Evolutionary conservation across 2,888 invertebrate genomes (phyloP), one percentile per base, ranked within the genome.

Genomic region (Gonocerus acuteangulatus): DNA sequence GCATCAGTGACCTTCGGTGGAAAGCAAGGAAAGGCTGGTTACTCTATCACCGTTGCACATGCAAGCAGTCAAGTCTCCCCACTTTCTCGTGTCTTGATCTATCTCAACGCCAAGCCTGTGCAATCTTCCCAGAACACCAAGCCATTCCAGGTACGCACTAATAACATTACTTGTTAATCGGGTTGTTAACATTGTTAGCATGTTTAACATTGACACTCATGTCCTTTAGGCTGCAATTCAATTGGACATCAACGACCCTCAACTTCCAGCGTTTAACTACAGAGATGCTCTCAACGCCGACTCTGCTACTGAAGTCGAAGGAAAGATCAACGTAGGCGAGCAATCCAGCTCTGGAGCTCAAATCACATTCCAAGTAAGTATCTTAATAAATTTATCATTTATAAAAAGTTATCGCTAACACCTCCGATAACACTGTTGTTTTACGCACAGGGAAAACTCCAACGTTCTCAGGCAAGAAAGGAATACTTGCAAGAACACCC

Each of bases 1-100:
- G 65, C 81, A 0, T 77, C 79, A 32, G 70, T 82, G 16, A 73
- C 78, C 62, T 78, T 84, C 63, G 76, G 79, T 22, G 82, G 80
- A 18, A 15, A 39, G 9, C 71, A 77, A 39, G 75, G 77, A 66
- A 75, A 77, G 64, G 73, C 75, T n/a, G 74, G 79, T 63, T 80
- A 79, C 66, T 72, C 75, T 0, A 67, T 79, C 1, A 82, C 82
- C 3, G 73, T 77, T 13, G 82, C 81, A n/a, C 68, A 76, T 21
- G 80, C 79, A 22, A 70, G 72, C n/a, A 84, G 83, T 69, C 74
- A 76, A 2, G 77, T 80, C 1, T 80, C 83, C 68, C 73, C 77
- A 3, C 82, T 80, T 69, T 73, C 77, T n/a, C 80, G 81, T 60
- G 71, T 75, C 44, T 72, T 80, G n/a, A 51, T 80, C 23, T 81